A percentile compares a stretch with the other conserved stretches of the same genome.
phyloP scores from a whole-genome alignment of 2,113 vertebrate species.

The Siniperca chuatsi region DNA sequence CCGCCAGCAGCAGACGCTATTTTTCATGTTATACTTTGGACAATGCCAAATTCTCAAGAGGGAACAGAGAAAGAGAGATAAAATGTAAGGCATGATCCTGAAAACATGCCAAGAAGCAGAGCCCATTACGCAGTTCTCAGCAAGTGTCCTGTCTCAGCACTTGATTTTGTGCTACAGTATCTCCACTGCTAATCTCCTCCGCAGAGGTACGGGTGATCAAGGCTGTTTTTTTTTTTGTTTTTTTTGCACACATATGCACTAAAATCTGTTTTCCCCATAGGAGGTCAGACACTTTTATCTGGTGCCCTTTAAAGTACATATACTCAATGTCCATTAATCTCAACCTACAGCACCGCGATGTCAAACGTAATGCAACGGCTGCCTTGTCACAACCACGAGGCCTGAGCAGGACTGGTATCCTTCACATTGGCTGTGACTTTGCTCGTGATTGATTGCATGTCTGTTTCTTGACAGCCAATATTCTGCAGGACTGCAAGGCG shows the following conservation, averaged over 20 bases:
- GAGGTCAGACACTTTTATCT: constrained; percentile 60
- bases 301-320: constrained; percentile 64
- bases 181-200: constrained; percentile 30
- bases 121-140: constrained; percentile 52
- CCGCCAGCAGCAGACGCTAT: constrained; percentile 44
- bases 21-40: constrained; percentile 71
- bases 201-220: constrained; percentile 20
- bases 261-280: constrained; percentile 39
- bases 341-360: constrained; percentile 48
- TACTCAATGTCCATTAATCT: constrained; percentile 76
- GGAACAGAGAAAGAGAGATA: constrained; percentile 21
- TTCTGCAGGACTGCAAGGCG: constrained; percentile 53
- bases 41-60: constrained; percentile 58
- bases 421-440: constrained; percentile 80
- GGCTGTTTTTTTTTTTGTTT: constrained; percentile 9
- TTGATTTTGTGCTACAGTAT: constrained; percentile 43
- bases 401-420: constrained; percentile 66
- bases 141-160: constrained; percentile 26
- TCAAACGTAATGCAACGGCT: constrained; percentile 58
- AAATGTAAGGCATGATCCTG: constrained; percentile 42
- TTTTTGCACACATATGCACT: constrained; percentile 5
- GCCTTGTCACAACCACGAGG: constrained; percentile 62
- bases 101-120: constrained; percentile 53
- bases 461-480: constrained; percentile 75
- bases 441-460: constrained; percentile 79